A percentile compares a stretch with the other conserved stretches of the same genome.
phyloP scores from a whole-genome alignment of 1,140 invertebrate species.

The Prorops nasuta region DNA sequence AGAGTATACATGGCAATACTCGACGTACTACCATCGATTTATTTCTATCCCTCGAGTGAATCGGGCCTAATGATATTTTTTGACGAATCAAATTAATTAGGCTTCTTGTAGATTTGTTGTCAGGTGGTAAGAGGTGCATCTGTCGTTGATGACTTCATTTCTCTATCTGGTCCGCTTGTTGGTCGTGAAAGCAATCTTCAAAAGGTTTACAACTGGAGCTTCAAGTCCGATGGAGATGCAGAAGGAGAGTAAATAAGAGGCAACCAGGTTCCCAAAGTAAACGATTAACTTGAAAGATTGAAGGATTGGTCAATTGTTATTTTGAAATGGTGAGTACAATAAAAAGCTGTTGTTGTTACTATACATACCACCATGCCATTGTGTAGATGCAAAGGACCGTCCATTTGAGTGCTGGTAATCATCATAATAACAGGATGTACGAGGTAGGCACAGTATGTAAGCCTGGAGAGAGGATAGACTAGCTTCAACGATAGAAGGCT shows the following conservation, averaged over 20 bases:
- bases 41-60: too few relatives aligned
- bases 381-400: constrained; percentile 74
- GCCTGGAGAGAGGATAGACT: constrained; percentile 79
- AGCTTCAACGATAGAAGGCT: constrained; percentile 75
- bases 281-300: constrained; percentile 64
- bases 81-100: too few relatives aligned
- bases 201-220: constrained; percentile 73
- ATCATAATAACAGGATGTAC: constrained; percentile 85
- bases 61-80: too few relatives aligned
- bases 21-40: too few relatives aligned
- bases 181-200: constrained; percentile 62
- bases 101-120: too few relatives aligned
- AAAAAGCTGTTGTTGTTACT: neutral
- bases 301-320: constrained; percentile 1
- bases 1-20: too few relatives aligned
- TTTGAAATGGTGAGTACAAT: neutral
- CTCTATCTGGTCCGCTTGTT: constrained; percentile 44
- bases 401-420: constrained; percentile 72
- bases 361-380: constrained; percentile 66
- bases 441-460: constrained; percentile 89
- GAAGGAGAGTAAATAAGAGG: constrained; percentile 75
- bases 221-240: constrained; percentile 75
- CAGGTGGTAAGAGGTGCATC: too few relatives aligned
- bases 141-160: too few relatives aligned
- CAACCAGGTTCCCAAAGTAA: constrained; percentile 76